Conservation (phyloP, 2,113 vertebrate genomes). For the Reinhardtius hippoglossoides region DNA sequence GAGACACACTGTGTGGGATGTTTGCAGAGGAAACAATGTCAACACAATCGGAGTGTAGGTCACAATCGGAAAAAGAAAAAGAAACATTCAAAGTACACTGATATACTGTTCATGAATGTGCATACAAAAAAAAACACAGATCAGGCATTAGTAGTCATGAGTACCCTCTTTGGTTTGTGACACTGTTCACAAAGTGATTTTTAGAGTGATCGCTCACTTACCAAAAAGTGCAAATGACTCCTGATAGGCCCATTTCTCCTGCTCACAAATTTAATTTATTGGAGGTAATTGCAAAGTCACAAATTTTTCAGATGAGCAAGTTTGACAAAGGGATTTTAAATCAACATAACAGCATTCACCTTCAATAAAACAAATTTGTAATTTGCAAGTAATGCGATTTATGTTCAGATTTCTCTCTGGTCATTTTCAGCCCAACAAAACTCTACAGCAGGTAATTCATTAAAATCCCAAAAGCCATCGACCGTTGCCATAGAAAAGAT, state of each 20-base stretch:
- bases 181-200: constrained; percentile 48
- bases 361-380: constrained; percentile 45
- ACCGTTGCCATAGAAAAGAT: constrained; percentile 68
- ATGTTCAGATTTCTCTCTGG: constrained; percentile 4
- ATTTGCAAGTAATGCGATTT: constrained; percentile 30
- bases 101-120: constrained; percentile 56
- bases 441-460: constrained; percentile 53
- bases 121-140: constrained; percentile 34
- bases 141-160: constrained; percentile 55
- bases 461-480: constrained; percentile 62
- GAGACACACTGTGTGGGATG: constrained; percentile 28
- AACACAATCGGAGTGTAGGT: constrained; percentile 30
- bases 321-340: constrained; percentile 20
- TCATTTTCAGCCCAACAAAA: constrained; percentile 28
- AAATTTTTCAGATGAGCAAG: constrained; percentile 13
- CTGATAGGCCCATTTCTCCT: constrained; percentile 1
- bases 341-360: constrained; percentile 23
- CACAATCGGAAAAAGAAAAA: constrained; percentile 6
- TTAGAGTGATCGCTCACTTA: constrained; percentile 25
- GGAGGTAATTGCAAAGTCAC: constrained; percentile 37
- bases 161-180: constrained; percentile 78
- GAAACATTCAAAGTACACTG: constrained; percentile 50
- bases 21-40: constrained; percentile 44
- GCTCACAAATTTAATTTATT: constrained; percentile 4
- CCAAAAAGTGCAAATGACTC: constrained; percentile 44